Evolutionary conservation across 2,888 invertebrate genomes (phyloP).

Genomic region (Hyposoter dolosus): DNA sequence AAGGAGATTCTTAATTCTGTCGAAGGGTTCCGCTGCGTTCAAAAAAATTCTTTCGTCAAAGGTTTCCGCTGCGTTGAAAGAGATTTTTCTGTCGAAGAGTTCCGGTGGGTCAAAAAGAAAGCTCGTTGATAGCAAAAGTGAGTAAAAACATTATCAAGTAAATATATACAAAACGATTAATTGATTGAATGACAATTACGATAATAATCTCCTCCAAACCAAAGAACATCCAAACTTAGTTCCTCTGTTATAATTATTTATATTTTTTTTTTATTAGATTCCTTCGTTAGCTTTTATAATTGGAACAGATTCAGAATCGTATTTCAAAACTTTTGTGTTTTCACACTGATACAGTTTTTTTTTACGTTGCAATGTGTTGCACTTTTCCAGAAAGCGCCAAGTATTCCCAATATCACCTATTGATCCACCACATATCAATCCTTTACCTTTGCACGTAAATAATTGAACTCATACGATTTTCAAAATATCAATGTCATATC

Average conservation of each 20-base stretch:
- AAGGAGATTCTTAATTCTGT: too few species aligned
- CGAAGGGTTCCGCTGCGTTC: too few species aligned
- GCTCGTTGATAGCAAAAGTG: background rate
- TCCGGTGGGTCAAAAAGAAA: background rate
- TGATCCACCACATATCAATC: background rate
- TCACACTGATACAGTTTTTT: conserved; percentile 25
- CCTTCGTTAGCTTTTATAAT: background rate
- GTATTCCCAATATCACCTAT: conserved; percentile 3
- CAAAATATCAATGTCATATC: too few species aligned
- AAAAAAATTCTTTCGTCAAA: too few species aligned
- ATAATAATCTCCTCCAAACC: too few species aligned
- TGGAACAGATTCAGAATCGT: conserved; percentile 6
- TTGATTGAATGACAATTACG: background rate
- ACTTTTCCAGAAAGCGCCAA: background rate
- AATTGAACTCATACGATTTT: conserved; percentile 14
- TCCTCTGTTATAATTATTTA: too few species aligned
- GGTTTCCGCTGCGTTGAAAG: too few species aligned
- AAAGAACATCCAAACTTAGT: too few species aligned
- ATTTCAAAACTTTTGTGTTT: conserved; percentile 6
- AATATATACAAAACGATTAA: conserved; percentile 23
- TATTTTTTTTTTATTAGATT: too few species aligned
- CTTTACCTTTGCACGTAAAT: conserved; percentile 11
- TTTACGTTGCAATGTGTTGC: conserved; percentile 25
- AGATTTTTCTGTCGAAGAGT: too few species aligned
- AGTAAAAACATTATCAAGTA: conserved; percentile 12